Conservation (phyloP, 2,797 vertebrate species). For the Paguma larvata region DNA sequence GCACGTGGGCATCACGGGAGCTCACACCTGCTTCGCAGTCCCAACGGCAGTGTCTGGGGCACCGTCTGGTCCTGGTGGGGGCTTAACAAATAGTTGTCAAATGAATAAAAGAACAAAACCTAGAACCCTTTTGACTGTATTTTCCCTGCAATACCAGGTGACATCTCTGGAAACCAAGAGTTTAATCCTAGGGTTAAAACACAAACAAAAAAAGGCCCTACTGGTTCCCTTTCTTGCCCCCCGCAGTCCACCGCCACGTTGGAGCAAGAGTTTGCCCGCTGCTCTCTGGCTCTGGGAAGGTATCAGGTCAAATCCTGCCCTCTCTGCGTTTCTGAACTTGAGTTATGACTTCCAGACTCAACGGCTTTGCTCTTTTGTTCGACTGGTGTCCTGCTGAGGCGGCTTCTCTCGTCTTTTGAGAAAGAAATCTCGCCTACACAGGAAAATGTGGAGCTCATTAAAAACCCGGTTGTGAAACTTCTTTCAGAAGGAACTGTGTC, state of each 20-base stretch:
- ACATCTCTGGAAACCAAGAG: not conserved
- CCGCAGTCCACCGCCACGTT: fast-evolving
- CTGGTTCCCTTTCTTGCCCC: not conserved
- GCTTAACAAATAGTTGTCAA: too few species aligned
- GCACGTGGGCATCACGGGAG: fast-evolving
- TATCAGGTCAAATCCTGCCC: constrained; percentile 74
- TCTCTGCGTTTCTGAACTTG: constrained; percentile 80
- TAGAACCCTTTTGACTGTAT: not conserved
- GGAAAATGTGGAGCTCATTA: constrained; percentile 77
- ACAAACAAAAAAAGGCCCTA: not conserved
- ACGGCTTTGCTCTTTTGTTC: constrained; percentile 79
- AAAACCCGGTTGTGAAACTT: constrained; percentile 40
- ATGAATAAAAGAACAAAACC: not conserved
- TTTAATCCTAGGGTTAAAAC: constrained; percentile 1
- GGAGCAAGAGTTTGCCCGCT: not conserved
- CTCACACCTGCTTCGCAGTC: not conserved
- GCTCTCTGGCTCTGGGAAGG: not conserved
- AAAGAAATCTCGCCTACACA: constrained; percentile 36
- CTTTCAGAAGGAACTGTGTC: not conserved
- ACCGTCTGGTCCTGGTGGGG: not conserved
- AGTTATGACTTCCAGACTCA: constrained; percentile 80
- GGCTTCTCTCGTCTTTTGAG: constrained; percentile 61
- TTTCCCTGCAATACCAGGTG: not conserved
- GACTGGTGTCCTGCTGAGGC: constrained; percentile 65
- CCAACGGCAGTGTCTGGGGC: not conserved